Conservation (phyloP, 2,113 vertebrate genomes). For the Oxyruncus cristatus region DNA sequence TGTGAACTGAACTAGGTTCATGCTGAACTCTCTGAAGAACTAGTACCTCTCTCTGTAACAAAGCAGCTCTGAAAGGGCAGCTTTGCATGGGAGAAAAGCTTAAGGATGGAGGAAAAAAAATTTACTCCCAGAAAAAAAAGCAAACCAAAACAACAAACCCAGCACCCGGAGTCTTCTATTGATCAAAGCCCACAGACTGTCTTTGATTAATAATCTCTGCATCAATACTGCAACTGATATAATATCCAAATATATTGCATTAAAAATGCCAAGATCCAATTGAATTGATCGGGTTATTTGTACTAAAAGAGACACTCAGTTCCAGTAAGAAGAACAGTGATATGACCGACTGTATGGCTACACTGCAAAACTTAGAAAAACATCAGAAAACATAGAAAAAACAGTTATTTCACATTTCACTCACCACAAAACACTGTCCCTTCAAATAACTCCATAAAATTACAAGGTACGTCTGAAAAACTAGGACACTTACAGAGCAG, state of each 20-base stretch:
- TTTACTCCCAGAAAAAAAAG: not conserved
- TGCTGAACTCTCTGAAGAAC: not conserved
- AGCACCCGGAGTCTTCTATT: not conserved
- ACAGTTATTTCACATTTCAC: not conserved
- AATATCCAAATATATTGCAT: not conserved
- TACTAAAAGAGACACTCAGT: not conserved
- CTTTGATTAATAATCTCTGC: conserved; percentile 22
- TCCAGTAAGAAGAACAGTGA: not conserved
- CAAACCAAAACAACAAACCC: not conserved
- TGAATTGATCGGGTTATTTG: not conserved
- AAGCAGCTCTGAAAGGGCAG: not conserved
- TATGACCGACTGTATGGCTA: not conserved
- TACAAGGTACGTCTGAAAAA: not conserved
- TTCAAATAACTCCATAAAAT: not conserved
- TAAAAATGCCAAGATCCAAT: not conserved
- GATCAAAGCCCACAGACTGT: not conserved
- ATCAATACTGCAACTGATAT: not conserved
- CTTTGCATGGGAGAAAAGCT: not conserved
- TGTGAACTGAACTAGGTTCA: not conserved
- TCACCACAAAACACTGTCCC: not conserved
- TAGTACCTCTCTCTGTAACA: not conserved
- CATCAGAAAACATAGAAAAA: not conserved
- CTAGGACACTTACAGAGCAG: not conserved
- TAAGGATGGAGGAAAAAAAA: not conserved
- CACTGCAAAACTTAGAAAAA: not conserved